These are phyloP conservation scores for Enteromius thamalakanensis DNA, from an alignment of 2,797 vertebrate species.

Conservation along the genomic window DNA sequence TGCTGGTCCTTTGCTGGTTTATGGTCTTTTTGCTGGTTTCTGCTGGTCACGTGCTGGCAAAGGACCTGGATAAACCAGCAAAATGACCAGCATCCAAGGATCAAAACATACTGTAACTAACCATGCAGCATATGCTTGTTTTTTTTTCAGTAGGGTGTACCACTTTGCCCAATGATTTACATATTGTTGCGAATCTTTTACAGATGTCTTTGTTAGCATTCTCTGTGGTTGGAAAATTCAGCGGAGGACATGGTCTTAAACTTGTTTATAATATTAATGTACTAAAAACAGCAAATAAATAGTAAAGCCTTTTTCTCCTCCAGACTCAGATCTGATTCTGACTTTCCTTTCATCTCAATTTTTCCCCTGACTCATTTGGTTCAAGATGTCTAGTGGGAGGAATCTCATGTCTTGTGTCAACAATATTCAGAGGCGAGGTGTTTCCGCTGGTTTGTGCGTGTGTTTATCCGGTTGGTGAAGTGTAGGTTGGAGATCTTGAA, in stretches of 20 bases:
- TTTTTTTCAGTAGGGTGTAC: no score
- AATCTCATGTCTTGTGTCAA: slow-evolving; percentile 48
- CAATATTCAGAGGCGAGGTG: slow-evolving; percentile 62
- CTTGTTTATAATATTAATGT: not conserved
- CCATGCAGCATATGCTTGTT: no score
- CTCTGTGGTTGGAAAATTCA: not conserved
- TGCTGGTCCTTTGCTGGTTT: no score
- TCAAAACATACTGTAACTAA: no score
- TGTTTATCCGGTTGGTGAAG: slow-evolving; percentile 21
- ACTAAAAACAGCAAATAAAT: slow-evolving; percentile 34
- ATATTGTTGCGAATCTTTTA: not conserved
- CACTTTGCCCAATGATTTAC: not conserved
- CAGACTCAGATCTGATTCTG: not conserved
- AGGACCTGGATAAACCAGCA: no score
- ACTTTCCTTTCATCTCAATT: slow-evolving; percentile 41
- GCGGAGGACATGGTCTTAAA: not conserved
- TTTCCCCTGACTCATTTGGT: slow-evolving; percentile 45
- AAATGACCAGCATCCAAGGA: no score
- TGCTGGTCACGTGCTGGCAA: no score
- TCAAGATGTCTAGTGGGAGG: slow-evolving; percentile 44
- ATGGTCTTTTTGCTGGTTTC: no score
- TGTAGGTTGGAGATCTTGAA: slow-evolving; percentile 18
- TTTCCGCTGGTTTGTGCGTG: slow-evolving; percentile 53
- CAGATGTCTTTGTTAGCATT: not conserved
- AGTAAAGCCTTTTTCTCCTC: not conserved